These are phyloP conservation scores for Cottus gobio DNA, from an alignment of 2,113 vertebrate species.

Conservation along the genomic window DNA sequence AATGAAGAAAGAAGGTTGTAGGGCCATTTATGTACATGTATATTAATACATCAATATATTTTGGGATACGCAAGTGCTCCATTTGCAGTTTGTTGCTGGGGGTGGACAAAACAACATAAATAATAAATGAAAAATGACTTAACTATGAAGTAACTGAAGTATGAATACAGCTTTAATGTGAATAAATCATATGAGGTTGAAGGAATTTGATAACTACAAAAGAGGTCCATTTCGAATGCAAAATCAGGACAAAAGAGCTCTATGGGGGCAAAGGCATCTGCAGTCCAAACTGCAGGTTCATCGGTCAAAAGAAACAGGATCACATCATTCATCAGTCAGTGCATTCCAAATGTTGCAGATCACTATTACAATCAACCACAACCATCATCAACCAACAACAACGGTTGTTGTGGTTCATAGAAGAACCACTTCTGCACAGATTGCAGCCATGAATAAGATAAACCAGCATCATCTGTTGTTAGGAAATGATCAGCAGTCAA, in stretches of 20 bases:
- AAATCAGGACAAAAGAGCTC: not conserved
- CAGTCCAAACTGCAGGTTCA: not conserved
- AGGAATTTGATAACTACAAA: conserved; percentile 3
- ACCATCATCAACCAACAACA: not conserved
- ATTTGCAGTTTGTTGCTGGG: conserved; percentile 31
- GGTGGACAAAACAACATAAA: conserved; percentile 58
- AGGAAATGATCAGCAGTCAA: not conserved
- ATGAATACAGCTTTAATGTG: conserved; percentile 7
- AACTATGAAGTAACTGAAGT: conserved; percentile 28
- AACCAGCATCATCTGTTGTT: not conserved
- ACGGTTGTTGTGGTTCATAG: not conserved
- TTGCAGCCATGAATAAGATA: not conserved
- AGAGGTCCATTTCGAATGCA: conserved; percentile 1
- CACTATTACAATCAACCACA: not conserved
- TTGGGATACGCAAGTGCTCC: conserved; percentile 17
- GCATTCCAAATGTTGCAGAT: not conserved
- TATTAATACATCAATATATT: conserved; percentile 46
- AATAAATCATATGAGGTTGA: conserved; percentile 19
- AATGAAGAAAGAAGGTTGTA: conserved; percentile 19
- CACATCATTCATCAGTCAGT: not conserved
- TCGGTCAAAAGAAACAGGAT: not conserved
- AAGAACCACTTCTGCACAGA: not conserved
- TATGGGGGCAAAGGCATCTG: not conserved
- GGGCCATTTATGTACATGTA: conserved; percentile 33
- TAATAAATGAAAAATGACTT: conserved; percentile 50